Evolutionary conservation across 2,888 invertebrate genomes (phyloP), one percentile per base, ranked within the genome.

Genomic region (Panzeria rudis): DNA sequence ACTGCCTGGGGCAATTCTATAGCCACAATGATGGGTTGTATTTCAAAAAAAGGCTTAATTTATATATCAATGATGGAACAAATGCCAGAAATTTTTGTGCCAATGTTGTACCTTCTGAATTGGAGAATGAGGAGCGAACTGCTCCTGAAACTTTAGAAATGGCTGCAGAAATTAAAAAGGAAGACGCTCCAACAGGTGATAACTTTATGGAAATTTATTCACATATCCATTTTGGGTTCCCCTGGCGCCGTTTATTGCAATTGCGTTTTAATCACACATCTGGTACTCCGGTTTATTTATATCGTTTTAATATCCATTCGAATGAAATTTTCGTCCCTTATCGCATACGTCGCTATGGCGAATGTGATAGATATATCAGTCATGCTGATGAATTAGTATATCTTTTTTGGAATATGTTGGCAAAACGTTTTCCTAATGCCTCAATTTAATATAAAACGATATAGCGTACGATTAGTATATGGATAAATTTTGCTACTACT

Each of bases 231-330:
- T 89, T 90, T 84, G 88, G 88, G 88, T 86, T 88, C 25, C 88
- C 92, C 52, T 76, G 91, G 54, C 89, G 89, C 61, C 89, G 92
- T 1, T 87, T 90, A 3, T 71, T 92, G 3, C 89, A 89, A 3
- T 88, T 91, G 5, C 90, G 93, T 0, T 87, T 89, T 11, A 87
- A 89, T 6, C 80, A 91, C 61, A 90, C 90, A 0, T 89, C 90
- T 0, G 90, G 87, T 5, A 90, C 90, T 0, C 90, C 91, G 0
- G 89, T 91, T 0, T 93, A 89, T 83, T 85, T 93, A 3, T 92
- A 92, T 84, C 90, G 92, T 25, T 93, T 90, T 64, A 92, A 91
- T 61, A 91, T 92, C 56, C 92, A 92, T 82, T 92, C 92, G 4
- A 90, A 91, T 44, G 89, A 90, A 17, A 81, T 92, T 2, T 87